Evolutionary conservation across 1,140 invertebrate genomes (phyloP).

Genomic region (Diachasma alloeum): DNA sequence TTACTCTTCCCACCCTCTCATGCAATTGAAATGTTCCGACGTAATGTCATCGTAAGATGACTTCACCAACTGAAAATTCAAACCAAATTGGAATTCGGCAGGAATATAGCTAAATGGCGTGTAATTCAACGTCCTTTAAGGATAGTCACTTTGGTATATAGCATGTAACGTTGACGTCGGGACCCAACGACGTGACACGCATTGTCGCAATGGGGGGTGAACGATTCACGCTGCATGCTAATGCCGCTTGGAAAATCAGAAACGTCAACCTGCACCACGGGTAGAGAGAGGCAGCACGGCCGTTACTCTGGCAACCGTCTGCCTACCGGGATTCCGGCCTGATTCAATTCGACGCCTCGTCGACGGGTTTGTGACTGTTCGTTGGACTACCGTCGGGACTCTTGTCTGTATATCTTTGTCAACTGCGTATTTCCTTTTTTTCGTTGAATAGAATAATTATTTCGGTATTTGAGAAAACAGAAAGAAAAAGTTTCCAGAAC

Average conservation of each 20-base stretch:
- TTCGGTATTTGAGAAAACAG: neutral
- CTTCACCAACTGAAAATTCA: neutral
- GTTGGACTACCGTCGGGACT: neutral
- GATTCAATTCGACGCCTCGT: conserved; percentile 12
- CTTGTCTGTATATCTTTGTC: neutral
- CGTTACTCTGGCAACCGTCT: neutral
- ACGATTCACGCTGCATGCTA: conserved; percentile 25
- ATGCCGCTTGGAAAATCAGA: conserved; percentile 25
- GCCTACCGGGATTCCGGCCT: conserved; percentile 4
- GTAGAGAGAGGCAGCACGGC: neutral
- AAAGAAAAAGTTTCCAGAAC: too few relatives aligned
- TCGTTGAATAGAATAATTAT: neutral
- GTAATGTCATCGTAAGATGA: neutral
- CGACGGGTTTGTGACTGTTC: neutral
- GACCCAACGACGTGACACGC: conserved; percentile 20
- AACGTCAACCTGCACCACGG: conserved; percentile 17
- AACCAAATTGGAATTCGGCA: neutral
- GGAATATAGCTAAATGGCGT: neutral
- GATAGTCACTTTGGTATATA: neutral
- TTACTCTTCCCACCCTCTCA: neutral
- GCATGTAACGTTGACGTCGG: neutral
- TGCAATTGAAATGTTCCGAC: neutral
- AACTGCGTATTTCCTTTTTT: neutral
- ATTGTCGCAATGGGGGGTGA: conserved; percentile 13
- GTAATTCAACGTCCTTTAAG: neutral